Evolutionary conservation across 2,113 vertebrate genomes (phyloP).

Genomic region (Dunckerocampus dactyliophorus): DNA sequence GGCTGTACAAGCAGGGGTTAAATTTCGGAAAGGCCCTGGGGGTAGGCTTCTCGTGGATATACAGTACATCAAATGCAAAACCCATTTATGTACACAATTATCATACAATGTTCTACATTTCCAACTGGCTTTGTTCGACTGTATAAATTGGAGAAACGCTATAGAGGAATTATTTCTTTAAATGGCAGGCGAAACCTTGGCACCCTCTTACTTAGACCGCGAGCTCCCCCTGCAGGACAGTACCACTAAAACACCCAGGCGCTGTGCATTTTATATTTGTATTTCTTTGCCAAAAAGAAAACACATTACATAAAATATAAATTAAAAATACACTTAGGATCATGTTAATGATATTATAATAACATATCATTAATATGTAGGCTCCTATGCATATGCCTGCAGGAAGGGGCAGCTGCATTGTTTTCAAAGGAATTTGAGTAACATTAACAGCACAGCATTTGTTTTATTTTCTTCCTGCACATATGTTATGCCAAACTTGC

Average conservation of each 20-base stretch:
- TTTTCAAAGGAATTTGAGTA: too few species aligned
- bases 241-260: conserved; percentile 1
- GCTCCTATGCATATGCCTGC: too few species aligned
- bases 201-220: conserved; percentile 20
- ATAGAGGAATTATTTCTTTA: conserved; percentile 24
- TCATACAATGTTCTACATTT: neutral
- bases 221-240: conserved; percentile 53
- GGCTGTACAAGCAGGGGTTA: conserved; percentile 58
- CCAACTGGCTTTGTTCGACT: conserved; percentile 7
- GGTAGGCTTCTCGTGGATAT: conserved; percentile 52
- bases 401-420: too few species aligned
- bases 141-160: neutral
- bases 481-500: too few species aligned
- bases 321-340: neutral
- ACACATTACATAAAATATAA: neutral
- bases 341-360: too few species aligned
- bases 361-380: too few species aligned
- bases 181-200: conserved; percentile 27
- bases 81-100: neutral
- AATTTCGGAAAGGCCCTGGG: conserved; percentile 52
- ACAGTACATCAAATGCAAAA: conserved; percentile 27
- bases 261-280: neutral
- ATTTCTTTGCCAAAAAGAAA: neutral
- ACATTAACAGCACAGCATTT: too few species aligned
- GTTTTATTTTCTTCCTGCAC: too few species aligned